Base-by-base conservation (phyloP, 37 sponge, comb jelly and placozoan genomes). In the Amphimedon queenslandica region DNA sequence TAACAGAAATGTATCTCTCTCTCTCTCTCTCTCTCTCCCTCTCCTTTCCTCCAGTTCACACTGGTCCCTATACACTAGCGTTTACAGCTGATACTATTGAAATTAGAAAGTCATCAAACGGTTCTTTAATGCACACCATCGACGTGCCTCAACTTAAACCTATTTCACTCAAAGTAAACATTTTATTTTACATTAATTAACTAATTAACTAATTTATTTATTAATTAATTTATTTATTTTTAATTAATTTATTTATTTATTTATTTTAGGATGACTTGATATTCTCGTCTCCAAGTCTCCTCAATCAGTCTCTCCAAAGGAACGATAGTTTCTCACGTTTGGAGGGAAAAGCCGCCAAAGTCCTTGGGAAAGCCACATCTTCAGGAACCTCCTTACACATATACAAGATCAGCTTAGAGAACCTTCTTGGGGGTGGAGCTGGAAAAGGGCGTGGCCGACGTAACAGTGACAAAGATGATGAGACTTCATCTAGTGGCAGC, bases 71-170 rank as follows among this genome's bases (percentile, higher is more conserved):
- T 61, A 73, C 87, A 32, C 40, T 90, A 60, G 92, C 77, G 36
- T 90, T 90, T 65, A 81, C 76, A 18, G 77, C 70, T 11, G 55
- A 81, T 69, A 75, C 73, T 37, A 41, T 90, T 18, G 92, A 90
- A 64, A 80, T 90, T 29, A 53, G 92, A 11, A 77, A 82, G 72
- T 83, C 83, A 10, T 47, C 71, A 43, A 90, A 90, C 60, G 92
- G 92, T 27, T 84, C 84, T n/a, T 55, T 90, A 28, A 80, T 90
- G 40, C 92, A 86, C 55, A 82, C 77, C 68, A 70, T 90, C n/a
- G 8, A 56, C 23, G 68, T 76, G 1, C 87, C 88, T 47, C 70
- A 86, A 39, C 82, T 90, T 11, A 67, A 81, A 11, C 71, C 86
- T 43, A 58, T 90, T n/a, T 78, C 92, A 3, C 37, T 21, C 58